A percentile compares a stretch with the other conserved stretches of the same genome.
phyloP scores from a whole-genome alignment of 2,797 vertebrate genomes.

The Catamblyrhynchus diadema region DNA sequence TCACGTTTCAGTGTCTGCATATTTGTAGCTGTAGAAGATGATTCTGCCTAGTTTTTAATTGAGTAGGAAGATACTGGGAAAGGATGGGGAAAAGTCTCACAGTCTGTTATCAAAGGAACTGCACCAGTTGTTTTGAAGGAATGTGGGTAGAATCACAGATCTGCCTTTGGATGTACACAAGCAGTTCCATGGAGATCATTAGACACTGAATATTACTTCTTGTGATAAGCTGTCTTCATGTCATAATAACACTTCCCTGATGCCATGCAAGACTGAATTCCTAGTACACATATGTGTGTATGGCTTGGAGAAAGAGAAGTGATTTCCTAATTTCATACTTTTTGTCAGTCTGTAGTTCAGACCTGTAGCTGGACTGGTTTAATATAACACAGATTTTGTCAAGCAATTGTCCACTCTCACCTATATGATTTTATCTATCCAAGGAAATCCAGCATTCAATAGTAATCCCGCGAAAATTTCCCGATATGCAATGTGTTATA shows the following conservation, averaged over 20 bases:
- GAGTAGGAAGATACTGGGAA: neutral
- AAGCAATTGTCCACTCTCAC: constrained; percentile 64
- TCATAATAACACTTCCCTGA: neutral
- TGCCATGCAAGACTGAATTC: neutral
- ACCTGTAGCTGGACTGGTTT: constrained; percentile 57
- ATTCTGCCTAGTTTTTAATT: neutral
- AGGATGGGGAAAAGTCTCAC: neutral
- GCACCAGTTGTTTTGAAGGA: neutral
- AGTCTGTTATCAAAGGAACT: neutral
- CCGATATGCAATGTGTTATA: neutral
- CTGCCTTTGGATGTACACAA: neutral
- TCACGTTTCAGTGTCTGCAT: neutral
- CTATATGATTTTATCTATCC: constrained; percentile 75
- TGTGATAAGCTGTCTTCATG: neutral
- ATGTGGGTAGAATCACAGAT: neutral
- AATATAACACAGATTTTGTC: constrained; percentile 56
- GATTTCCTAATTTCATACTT: neutral
- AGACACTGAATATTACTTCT: neutral
- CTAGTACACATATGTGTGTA: rapidly evolving
- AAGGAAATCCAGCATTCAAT: constrained; percentile 50
- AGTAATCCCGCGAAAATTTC: neutral
- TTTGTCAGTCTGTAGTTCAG: neutral
- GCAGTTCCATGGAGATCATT: neutral
- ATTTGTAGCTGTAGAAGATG: neutral
- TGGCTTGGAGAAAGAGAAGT: neutral